Percentiles rank a stretch among this genome's conserved stretches.
phyloP scores from a whole-genome alignment of 2,888 invertebrate species.

The Steinernema carpocapsae region DNA sequence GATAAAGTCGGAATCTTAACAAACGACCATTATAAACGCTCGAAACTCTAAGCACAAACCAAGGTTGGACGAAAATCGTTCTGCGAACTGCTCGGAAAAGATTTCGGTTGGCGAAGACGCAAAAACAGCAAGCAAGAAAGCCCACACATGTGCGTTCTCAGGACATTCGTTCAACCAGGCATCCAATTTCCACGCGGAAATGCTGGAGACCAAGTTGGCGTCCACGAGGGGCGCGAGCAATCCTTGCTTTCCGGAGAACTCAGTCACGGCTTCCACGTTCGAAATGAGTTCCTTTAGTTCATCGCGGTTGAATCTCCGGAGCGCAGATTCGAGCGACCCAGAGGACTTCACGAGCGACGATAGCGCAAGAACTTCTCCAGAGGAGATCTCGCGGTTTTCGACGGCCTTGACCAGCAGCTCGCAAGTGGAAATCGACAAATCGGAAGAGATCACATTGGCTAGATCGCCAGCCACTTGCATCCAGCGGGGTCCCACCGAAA shows the following conservation, averaged over 20 bases:
- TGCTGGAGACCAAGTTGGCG: neutral
- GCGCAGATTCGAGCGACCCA: neutral
- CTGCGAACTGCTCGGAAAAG: neutral
- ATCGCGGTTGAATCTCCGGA: neutral
- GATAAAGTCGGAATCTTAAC: neutral
- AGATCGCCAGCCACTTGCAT: neutral
- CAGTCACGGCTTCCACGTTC: neutral
- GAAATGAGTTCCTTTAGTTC: neutral
- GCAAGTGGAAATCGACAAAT: neutral
- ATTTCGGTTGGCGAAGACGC: neutral
- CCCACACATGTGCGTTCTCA: neutral
- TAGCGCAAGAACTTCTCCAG: neutral
- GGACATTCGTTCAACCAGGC: neutral
- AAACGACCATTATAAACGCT: neutral
- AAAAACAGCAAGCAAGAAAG: neutral
- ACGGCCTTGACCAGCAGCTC: neutral
- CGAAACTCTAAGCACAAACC: neutral
- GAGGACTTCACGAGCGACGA: neutral
- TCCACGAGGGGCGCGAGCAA: neutral
- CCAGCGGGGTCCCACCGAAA: conserved; percentile 73
- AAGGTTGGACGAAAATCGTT: neutral
- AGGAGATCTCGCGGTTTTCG: neutral
- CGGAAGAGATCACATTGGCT: neutral
- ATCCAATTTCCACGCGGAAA: neutral
- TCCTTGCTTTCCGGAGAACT: neutral